Conservation (phyloP, 1,140 invertebrate species). For the Tetramorium alpestre region DNA sequence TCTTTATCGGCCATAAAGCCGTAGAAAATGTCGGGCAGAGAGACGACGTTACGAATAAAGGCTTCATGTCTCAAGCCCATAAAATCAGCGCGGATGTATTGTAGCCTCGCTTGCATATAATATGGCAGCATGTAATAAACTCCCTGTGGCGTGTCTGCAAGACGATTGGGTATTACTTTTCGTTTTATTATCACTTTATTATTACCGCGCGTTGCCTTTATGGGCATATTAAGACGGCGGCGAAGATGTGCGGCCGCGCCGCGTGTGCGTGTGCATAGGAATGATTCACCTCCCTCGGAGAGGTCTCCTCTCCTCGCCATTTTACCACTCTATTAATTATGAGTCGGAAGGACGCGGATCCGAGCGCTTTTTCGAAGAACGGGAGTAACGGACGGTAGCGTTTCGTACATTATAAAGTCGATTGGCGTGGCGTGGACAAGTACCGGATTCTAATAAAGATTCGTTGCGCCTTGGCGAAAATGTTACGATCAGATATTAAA, state of each 20-base stretch:
- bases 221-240: constrained; percentile 75
- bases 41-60: constrained; percentile 65
- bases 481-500: constrained; percentile 38
- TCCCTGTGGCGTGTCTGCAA: constrained; percentile 75
- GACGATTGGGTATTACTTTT: constrained; percentile 79
- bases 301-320: constrained; percentile 45
- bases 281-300: constrained; percentile 69
- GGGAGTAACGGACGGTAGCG: constrained; percentile 41
- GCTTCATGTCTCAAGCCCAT: constrained; percentile 67
- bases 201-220: constrained; percentile 79
- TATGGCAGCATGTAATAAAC: constrained; percentile 80
- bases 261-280: constrained; percentile 11
- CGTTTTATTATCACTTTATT: constrained; percentile 83
- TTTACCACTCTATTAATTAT: constrained; percentile 83
- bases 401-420: constrained; percentile 11
- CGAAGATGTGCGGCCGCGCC: constrained; percentile 1
- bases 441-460: constrained; percentile 26
- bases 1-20: constrained; percentile 71
- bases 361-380: constrained; percentile 40
- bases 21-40: constrained; percentile 59
- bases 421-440: background rate
- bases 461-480: constrained; percentile 24
- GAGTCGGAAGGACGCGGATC: constrained; percentile 56
- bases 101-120: constrained; percentile 72
- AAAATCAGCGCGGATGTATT: constrained; percentile 71